Evolutionary conservation across 2,797 vertebrate species (phyloP).

Genomic region (Buphagus erythrorhynchus): DNA sequence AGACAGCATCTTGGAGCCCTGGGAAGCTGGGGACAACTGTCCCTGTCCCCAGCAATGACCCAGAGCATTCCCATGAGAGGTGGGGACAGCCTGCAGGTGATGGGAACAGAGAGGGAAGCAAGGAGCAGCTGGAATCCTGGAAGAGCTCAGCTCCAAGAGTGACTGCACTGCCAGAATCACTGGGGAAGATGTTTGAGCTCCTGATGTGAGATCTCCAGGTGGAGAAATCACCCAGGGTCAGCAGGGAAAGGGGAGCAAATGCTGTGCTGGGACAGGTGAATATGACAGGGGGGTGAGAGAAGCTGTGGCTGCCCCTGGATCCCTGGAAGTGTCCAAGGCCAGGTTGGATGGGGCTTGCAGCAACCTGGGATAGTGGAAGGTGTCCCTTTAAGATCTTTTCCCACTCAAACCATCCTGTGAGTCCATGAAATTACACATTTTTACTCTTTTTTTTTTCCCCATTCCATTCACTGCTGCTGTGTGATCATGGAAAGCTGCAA

Average conservation of each 20-base stretch:
- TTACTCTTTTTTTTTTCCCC: neutral
- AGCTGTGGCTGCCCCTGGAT: neutral
- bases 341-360: rapidly evolving
- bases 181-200: neutral
- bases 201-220: rapidly evolving
- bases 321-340: neutral
- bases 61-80: no score
- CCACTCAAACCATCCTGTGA: neutral
- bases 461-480: neutral
- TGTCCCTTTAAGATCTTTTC: neutral
- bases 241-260: neutral
- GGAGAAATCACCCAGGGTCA: rapidly evolving
- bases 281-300: rapidly evolving
- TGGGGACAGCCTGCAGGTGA: neutral
- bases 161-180: rapidly evolving
- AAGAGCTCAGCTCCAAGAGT: neutral
- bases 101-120: neutral
- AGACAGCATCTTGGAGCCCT: neutral
- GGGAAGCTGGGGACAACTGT: neutral
- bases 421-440: neutral
- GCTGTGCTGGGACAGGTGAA: neutral
- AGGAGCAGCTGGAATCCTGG: neutral
- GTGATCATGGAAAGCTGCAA: neutral
- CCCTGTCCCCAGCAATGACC: rapidly evolving
- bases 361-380: rapidly evolving